Conservation (phyloP, 2,113 vertebrate species). For the Artemisiospiza belli region DNA sequence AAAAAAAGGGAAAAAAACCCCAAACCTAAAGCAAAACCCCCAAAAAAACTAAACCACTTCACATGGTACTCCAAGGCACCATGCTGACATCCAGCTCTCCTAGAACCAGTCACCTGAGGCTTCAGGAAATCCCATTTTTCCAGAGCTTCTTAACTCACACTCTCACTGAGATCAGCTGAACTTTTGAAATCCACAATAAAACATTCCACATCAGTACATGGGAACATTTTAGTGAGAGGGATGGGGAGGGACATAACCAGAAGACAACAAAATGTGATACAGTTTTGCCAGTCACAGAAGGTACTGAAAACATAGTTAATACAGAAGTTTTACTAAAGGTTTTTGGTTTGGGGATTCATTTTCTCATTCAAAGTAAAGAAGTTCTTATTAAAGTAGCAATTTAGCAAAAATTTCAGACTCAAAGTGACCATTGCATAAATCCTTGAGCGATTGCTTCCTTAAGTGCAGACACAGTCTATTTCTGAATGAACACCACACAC, state of each 20-base stretch:
- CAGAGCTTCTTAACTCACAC: not conserved
- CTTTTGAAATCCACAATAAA: not conserved
- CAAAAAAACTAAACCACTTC: not conserved
- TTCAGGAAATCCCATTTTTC: not conserved
- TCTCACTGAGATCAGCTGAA: not conserved
- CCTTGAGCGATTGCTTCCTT: not conserved
- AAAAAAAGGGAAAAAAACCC: not conserved
- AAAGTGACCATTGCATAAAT: not conserved
- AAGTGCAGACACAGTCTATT: not conserved
- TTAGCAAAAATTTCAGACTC: not conserved
- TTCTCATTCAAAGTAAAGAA: not conserved
- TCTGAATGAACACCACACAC: not conserved
- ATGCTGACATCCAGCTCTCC: not conserved
- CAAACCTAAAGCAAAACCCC: accelerated
- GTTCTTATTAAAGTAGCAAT: not conserved
- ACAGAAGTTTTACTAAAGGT: not conserved
- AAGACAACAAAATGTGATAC: not conserved
- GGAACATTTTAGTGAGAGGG: not conserved
- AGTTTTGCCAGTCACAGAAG: not conserved
- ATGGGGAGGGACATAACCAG: not conserved
- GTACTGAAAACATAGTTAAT: not conserved
- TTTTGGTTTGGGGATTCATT: not conserved
- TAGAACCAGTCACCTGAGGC: not conserved
- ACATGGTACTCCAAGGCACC: not conserved
- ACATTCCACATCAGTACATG: not conserved